Evolutionary conservation across 1,140 invertebrate genomes (phyloP).

Genomic region (Atta texana): DNA sequence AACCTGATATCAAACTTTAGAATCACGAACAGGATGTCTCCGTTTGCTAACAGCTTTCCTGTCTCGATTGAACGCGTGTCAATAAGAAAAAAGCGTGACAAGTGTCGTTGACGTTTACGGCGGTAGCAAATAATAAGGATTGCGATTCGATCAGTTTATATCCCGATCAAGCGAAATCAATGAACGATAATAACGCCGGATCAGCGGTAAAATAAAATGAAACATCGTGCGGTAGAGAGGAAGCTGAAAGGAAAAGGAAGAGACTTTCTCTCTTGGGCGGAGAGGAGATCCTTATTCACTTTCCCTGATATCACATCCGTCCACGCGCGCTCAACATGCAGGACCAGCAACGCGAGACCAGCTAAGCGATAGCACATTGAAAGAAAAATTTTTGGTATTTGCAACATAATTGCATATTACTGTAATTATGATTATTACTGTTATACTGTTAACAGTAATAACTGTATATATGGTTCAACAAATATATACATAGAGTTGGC

Average conservation of each 20-base stretch:
- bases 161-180: slow-evolving; percentile 53
- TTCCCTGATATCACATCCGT: slow-evolving; percentile 77
- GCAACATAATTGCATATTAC: no score
- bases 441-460: no score
- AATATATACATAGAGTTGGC: no score
- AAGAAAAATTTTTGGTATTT: no score
- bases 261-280: slow-evolving; percentile 78
- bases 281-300: slow-evolving; percentile 80
- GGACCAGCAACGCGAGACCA: slow-evolving; percentile 8
- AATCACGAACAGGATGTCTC: slow-evolving; percentile 35
- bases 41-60: slow-evolving; percentile 32
- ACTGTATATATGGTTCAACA: no score
- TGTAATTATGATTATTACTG: no score
- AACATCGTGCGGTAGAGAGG: slow-evolving; percentile 28
- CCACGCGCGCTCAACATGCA: neutral
- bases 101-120: slow-evolving; percentile 19
- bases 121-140: neutral
- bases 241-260: slow-evolving; percentile 66
- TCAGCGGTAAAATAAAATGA: slow-evolving; percentile 72
- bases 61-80: slow-evolving; percentile 24
- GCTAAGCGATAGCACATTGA: no score
- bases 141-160: slow-evolving; percentile 24
- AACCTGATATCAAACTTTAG: neutral
- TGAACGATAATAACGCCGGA: slow-evolving; percentile 36
- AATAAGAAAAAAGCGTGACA: slow-evolving; percentile 32